Evolutionary conservation across 2,888 invertebrate species (phyloP).

Genomic region (Campopleginae sp.): DNA sequence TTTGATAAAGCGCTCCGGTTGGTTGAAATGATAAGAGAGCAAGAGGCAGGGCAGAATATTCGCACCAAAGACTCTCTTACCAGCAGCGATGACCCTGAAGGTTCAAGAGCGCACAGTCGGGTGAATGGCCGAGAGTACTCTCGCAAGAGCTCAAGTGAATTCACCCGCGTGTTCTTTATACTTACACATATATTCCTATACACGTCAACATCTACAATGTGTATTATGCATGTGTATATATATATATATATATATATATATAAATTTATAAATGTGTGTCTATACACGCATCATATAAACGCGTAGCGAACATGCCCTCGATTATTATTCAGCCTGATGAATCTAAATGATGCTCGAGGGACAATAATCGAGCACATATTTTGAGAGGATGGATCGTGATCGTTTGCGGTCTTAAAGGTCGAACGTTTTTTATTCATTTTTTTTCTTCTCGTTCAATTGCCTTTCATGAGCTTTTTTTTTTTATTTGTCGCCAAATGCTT

Average conservation of each 20-base stretch:
- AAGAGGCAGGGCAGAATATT: slow-evolving; percentile 35
- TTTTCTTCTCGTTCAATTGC: slow-evolving; percentile 22
- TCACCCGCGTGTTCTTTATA: slow-evolving; percentile 50
- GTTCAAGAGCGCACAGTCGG: slow-evolving; percentile 81
- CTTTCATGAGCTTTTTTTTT: slow-evolving; percentile 18
- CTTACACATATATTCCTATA: slow-evolving; percentile 8
- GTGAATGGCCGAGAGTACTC: slow-evolving; percentile 77
- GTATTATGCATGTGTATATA: slow-evolving; percentile 10
- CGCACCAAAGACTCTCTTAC: slow-evolving; percentile 52
- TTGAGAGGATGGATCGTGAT: slow-evolving; percentile 46
- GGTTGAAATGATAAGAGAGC: slow-evolving; percentile 72
- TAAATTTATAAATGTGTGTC: not conserved
- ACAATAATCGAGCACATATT: slow-evolving; percentile 56
- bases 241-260: not conserved
- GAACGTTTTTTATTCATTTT: slow-evolving; percentile 45
- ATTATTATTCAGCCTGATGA: slow-evolving; percentile 66
- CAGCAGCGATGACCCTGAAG: slow-evolving; percentile 80
- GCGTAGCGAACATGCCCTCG: slow-evolving; percentile 51
- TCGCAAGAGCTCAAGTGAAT: slow-evolving; percentile 67
- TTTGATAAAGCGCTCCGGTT: slow-evolving; percentile 69
- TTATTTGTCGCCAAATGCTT: slow-evolving; percentile 9
- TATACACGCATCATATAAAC: slow-evolving; percentile 2
- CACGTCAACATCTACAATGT: not conserved
- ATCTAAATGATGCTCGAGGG: slow-evolving; percentile 57
- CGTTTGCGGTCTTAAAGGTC: slow-evolving; percentile 39